A percentile compares a stretch with the other conserved stretches of the same genome.
Conservation (phyloP, 2,888 invertebrate genomes). For the Ichneumoninae sp. region DNA sequence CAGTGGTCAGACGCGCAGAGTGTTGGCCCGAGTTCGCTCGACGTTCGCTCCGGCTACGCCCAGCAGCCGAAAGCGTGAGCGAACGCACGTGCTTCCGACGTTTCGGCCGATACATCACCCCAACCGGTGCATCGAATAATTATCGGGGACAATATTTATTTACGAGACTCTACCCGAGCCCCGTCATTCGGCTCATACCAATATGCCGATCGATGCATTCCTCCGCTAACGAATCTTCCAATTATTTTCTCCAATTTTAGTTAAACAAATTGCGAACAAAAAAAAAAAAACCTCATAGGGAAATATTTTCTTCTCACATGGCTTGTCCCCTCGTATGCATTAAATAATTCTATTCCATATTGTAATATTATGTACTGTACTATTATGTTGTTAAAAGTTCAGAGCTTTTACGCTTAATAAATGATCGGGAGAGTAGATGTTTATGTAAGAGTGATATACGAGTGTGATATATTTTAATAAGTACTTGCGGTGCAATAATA, state of each 20-base stretch:
- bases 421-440: too few species aligned
- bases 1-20: slow-evolving; percentile 35
- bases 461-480: too few species aligned
- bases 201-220: slow-evolving; percentile 10
- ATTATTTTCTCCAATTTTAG: neutral
- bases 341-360: too few species aligned
- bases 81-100: slow-evolving; percentile 39
- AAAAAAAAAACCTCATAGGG: neutral
- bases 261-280: neutral
- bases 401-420: too few species aligned
- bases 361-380: too few species aligned
- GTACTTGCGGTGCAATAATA: too few species aligned
- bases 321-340: too few species aligned
- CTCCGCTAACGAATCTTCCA: neutral
- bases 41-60: slow-evolving; percentile 14
- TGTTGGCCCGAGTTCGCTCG: neutral
- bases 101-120: neutral
- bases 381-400: too few species aligned
- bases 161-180: neutral
- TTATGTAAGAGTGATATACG: too few species aligned
- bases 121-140: neutral
- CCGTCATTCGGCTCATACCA: neutral
- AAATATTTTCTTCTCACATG: neutral
- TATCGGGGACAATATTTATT: neutral
- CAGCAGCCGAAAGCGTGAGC: slow-evolving; percentile 28